Evolutionary conservation across 2,797 vertebrate genomes (phyloP), one percentile per base, ranked within the genome.

Genomic region (Microctenopoma lineatum): DNA sequence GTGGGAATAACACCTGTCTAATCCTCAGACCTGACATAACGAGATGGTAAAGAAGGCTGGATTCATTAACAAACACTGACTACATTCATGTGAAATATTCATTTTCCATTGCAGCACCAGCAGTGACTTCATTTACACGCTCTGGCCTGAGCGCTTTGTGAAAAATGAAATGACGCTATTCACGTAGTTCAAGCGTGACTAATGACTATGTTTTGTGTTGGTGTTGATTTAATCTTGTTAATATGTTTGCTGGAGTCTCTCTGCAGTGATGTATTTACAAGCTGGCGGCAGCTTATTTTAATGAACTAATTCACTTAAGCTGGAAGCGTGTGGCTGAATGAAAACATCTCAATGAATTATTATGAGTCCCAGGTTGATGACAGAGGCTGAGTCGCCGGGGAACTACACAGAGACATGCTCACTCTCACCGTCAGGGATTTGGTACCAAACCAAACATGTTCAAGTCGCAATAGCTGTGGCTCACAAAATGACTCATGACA

Each of bases 31-130:
- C 53, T n/a, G 58, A 84, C 73, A 21, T 88, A 81, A 86, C 18
- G 39, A 79, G 84, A 80, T 72, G 83, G 63, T 86, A 74, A 90
- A 87, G 75, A 67, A 80, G 46, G 54, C 67, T 59, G 85, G 84
- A 81, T 79, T 82, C 82, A 85, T 84, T 68, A 79, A 77, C 56
- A 74, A 83, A 91, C 89, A 90, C 85, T 83, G 80, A 74, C 67
- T 53, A 56, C 83, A 85, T 90, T 90, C 87, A 91, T 79, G 39
- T 29, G 58, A 84, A 14, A 58, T 70, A 73, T 78, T 85, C 54
- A 57, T 75, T 84, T 89, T 89, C 89, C 85, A 82, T 66, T 66
- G 73, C 80, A 51, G 81, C 84, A 61, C 41, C 4, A 14, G 62
- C 32, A 39, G 67, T 90, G 80, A 90, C 80, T 85, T 87, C 64